Conservation (phyloP, 2,888 invertebrate genomes). For the Lobophora halterata region DNA sequence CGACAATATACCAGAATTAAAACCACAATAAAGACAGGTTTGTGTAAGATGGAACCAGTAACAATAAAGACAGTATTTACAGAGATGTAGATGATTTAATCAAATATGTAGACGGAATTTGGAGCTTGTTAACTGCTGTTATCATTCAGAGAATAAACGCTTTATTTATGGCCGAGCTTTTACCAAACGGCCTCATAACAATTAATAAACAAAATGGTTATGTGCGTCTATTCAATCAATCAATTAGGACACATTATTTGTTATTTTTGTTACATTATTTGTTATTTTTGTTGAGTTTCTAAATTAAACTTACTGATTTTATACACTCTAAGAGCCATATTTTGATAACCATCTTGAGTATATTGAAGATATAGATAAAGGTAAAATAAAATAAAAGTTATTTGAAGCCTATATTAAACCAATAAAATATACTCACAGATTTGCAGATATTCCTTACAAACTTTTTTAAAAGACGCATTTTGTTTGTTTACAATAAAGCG, state of each 20-base stretch:
- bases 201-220: slow-evolving; percentile 3
- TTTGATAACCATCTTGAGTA: too few species aligned
- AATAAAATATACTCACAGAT: slow-evolving; percentile 28
- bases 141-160: neutral
- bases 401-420: too few species aligned
- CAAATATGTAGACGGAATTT: too few species aligned
- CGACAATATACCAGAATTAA: slow-evolving; percentile 69
- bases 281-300: neutral
- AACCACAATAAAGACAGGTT: slow-evolving; percentile 53
- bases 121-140: neutral
- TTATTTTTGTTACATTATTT: too few species aligned
- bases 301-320: neutral
- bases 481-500: neutral
- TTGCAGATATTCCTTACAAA: slow-evolving; percentile 32
- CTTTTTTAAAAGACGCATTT: slow-evolving; percentile 33
- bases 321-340: too few species aligned
- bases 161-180: slow-evolving; percentile 2
- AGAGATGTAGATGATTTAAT: neutral
- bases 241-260: too few species aligned
- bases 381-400: too few species aligned
- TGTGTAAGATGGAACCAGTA: slow-evolving; percentile 52
- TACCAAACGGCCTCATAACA: neutral
- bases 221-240: too few species aligned
- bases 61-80: slow-evolving; percentile 22
- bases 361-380: too few species aligned